Evolutionary conservation across 37 sponge, comb jelly and placozoan species (phyloP).

Genomic region (Amphimedon queenslandica): DNA sequence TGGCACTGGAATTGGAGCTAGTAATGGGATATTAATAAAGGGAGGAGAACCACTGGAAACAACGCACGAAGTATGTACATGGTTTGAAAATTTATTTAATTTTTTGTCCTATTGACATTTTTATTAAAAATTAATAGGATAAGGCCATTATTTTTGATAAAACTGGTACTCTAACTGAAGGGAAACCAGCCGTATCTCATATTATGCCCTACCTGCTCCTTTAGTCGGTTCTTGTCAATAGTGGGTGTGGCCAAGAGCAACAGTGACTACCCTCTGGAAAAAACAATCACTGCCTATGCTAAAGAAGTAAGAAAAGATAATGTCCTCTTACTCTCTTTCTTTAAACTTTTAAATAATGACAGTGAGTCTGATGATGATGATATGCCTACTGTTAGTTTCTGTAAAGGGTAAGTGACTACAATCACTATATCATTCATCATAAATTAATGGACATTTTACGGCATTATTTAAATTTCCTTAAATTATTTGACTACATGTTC

Average conservation of each 20-base stretch:
- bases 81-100: too few species aligned
- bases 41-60: constrained; percentile 98
- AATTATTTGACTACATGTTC: too few species aligned
- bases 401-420: too few species aligned
- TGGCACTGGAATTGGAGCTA: constrained; percentile 96
- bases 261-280: constrained; percentile 93
- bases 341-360: too few species aligned
- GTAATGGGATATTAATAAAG: constrained; percentile 94
- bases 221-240: constrained; percentile 53
- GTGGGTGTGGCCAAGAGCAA: constrained; percentile 85
- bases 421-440: too few species aligned
- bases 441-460: too few species aligned
- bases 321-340: too few species aligned
- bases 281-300: constrained; percentile 77
- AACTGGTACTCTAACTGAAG: constrained; percentile 96
- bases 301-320: constrained; percentile 50
- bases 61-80: constrained; percentile 75
- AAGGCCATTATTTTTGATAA: constrained; percentile 93
- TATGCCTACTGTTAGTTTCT: too few species aligned
- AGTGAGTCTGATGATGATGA: too few species aligned
- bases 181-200: constrained; percentile 76
- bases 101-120: neutral
- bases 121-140: constrained; percentile 24
- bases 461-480: too few species aligned
- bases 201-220: constrained; percentile 49